Evolutionary conservation across 2,113 vertebrate genomes (phyloP).

Genomic region (Toxostoma redivivum): DNA sequence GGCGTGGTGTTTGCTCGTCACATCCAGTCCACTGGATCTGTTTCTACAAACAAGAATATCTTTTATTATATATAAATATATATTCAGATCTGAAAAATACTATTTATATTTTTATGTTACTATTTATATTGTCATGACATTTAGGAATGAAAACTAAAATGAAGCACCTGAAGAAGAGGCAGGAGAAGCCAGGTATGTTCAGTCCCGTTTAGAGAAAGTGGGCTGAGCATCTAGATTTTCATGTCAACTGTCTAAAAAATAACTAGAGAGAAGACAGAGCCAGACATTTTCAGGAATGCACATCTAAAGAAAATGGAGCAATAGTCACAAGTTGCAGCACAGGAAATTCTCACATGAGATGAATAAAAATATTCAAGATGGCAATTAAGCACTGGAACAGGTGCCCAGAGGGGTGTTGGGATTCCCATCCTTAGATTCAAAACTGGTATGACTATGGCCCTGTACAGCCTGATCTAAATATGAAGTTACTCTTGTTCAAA

Average conservation of each 20-base stretch:
- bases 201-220: not conserved
- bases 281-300: not conserved
- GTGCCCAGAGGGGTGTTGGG: not conserved
- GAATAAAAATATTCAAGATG: not conserved
- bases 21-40: not conserved
- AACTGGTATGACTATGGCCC: not conserved
- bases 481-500: not conserved
- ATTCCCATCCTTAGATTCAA: not conserved
- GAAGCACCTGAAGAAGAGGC: not conserved
- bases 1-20: not conserved
- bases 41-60: not conserved
- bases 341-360: not conserved
- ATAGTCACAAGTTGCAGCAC: not conserved
- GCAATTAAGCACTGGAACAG: not conserved
- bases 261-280: not conserved
- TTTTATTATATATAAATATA: not conserved
- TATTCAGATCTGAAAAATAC: not conserved
- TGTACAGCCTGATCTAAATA: not conserved
- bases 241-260: not conserved
- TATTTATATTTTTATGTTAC: not conserved
- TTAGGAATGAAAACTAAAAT: not conserved
- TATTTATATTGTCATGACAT: not conserved
- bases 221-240: not conserved
- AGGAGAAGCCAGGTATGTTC: not conserved
- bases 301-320: not conserved